Evolutionary conservation across 2,113 vertebrate genomes (phyloP), one percentile per base, ranked within the genome.

Genomic region (Herpetotheres cachinnans): DNA sequence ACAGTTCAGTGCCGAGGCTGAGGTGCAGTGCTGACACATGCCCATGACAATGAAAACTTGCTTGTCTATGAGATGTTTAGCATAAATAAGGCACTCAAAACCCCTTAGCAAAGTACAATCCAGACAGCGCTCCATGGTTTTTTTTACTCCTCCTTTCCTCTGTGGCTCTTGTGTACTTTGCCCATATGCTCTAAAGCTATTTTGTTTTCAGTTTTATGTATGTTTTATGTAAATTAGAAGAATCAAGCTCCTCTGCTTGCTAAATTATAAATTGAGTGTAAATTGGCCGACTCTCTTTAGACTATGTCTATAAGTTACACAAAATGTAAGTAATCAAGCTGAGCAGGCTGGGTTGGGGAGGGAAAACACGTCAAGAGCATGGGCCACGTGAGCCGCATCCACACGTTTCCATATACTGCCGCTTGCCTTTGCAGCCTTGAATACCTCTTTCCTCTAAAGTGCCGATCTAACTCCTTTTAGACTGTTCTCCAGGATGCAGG

Each of bases 211-310:
- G 67, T 80, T 93, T 93, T 82, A 95, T 86, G 90, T 91, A 27
- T 54, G 76, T 70, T 93, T 89, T 89, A 93, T 95, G 94, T 86
- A 95, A 97, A 97, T 93, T 58, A 95, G 89, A 93, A 89, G 89
- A 81, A 85, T 86, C 62, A 55, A 91, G 93, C 54, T 76, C 54
- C 42, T 92, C 69, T 71, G 62, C 74, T 66, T 83, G 71, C 94
- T 97, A 83, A 90, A 90, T 96, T 97, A 94, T 95, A 97, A 96
- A 97, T 76, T 79, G 86, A 89, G 80, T 82, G 81, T 89, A 96
- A 95, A 82, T 86, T 96, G 92, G 61, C 76, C 3, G 22, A 56
- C 71, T 93, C 88, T 81, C 38, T 81, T 92, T 89, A 81, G 88
- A 77, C 78, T 86, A 13, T 42, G 34, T 32, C 69, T 85, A 0